Percentiles rank a stretch among this genome's conserved stretches.
Evolutionary conservation across 2,888 invertebrate genomes (phyloP).

Genomic region (Dusona sp.): DNA sequence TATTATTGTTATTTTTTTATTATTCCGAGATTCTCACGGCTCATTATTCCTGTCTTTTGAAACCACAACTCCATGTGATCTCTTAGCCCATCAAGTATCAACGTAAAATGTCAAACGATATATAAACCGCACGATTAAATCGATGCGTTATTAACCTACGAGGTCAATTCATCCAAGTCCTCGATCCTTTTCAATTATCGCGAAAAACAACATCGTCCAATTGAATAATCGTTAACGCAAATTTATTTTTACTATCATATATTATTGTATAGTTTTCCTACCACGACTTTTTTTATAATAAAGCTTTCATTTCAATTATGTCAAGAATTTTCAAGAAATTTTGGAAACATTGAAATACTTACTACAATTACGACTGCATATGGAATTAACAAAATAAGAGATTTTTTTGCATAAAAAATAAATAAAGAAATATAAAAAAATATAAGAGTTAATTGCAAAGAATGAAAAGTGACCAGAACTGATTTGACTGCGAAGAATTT

Average conservation of each 20-base stretch:
- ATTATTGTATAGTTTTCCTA: not conserved
- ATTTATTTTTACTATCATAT: not conserved
- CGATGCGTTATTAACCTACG: conserved; percentile 57
- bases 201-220: conserved; percentile 19
- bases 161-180: conserved; percentile 50
- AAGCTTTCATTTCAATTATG: not conserved
- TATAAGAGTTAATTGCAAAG: not conserved
- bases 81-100: conserved; percentile 5
- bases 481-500: not conserved
- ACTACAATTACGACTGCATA: not conserved
- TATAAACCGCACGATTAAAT: conserved; percentile 40
- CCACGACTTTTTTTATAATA: not conserved
- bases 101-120: conserved; percentile 26
- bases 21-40: conserved; percentile 16
- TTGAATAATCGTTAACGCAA: not conserved
- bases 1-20: not conserved
- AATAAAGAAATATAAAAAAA: not conserved
- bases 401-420: not conserved
- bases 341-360: not conserved
- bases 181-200: conserved; percentile 59
- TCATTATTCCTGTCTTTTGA: conserved; percentile 21
- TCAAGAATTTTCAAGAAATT: not conserved
- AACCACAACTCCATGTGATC: not conserved
- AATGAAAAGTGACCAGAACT: not conserved
- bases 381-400: not conserved